Evolutionary conservation across 2,888 invertebrate species (phyloP), one percentile per base, ranked within the genome.

Genomic region (Heliothis peltigera): DNA sequence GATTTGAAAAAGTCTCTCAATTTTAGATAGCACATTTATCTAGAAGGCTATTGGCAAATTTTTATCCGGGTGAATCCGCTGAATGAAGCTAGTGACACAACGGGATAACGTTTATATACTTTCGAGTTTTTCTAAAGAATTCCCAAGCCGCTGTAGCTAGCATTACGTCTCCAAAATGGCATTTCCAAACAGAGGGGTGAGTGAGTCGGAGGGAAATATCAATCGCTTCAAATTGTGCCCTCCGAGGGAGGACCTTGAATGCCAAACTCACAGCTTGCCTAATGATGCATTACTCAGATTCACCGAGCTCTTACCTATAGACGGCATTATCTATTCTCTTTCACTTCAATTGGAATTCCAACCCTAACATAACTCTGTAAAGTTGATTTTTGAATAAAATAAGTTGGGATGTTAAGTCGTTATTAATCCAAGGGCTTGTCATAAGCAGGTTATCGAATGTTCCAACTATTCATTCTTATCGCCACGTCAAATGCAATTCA

Each of bases 201-300:
- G 76, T 28, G 74, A 49, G 64, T 80, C 66, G 80, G 76, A 86
- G 78, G 88, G 85, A 89, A 89, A 89, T 89, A 89, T 87, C 88
- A 89, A 89, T 89, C 88, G 89, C 82, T 81, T 76, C 85, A 84
- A 85, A 87, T 87, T 86, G 82, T 83, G 75, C 82, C 82, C 84
- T 85, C 77, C 62, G 73, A 80, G 85, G 86, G 86, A 81, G 84
- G 87, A 87, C 87, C 87, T 87, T 89, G 89, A 88, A 89, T 89
- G 89, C 87, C 89, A 89, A 87, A 84, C 84, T 86, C 87, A 86
- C 88, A 84, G 87, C 84, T 86, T 85, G 78, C 83, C 87, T 87
- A 87, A 87, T 87, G 87, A 87, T 87, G 84, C 86, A 87, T 87
- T 84, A 87, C 87, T 85, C 79, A 81, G 87, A 87, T 86, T 86